Evolutionary conservation across 2,888 invertebrate genomes (phyloP).

Genomic region (Caenorhabditis sp.): DNA sequence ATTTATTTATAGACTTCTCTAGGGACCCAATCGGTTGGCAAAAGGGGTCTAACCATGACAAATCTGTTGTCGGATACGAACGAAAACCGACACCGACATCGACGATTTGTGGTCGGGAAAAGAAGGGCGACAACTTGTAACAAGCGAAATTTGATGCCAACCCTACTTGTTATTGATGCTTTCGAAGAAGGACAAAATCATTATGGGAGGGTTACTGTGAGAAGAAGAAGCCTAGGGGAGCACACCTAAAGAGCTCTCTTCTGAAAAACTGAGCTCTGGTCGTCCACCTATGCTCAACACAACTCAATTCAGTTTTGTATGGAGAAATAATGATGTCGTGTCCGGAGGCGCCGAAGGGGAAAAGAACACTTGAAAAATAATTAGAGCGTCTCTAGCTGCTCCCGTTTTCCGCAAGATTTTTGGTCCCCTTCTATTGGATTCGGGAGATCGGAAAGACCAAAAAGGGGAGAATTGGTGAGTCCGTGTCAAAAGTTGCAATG

Average conservation of each 20-base stretch:
- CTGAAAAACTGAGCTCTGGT: slow-evolving; percentile 31
- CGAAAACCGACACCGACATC: slow-evolving; percentile 15
- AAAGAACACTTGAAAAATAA: slow-evolving; percentile 53
- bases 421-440: slow-evolving; percentile 38
- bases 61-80: slow-evolving; percentile 28
- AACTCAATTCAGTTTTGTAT: slow-evolving; percentile 28
- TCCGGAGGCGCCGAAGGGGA: neutral
- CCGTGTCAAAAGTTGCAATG: slow-evolving; percentile 35
- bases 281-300: slow-evolving; percentile 44
- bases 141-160: slow-evolving; percentile 28
- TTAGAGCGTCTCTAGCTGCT: slow-evolving; percentile 8
- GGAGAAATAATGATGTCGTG: slow-evolving; percentile 44
- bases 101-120: slow-evolving; percentile 34
- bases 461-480: slow-evolving; percentile 16
- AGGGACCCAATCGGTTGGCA: no score
- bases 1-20: slow-evolving; percentile 39
- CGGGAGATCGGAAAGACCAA: slow-evolving; percentile 18
- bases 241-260: no score
- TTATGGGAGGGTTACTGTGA: slow-evolving; percentile 2
- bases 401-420: slow-evolving; percentile 3
- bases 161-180: slow-evolving; percentile 7
- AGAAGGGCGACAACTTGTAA: slow-evolving; percentile 7
- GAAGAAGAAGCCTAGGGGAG: no score
- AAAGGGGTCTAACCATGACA: slow-evolving; percentile 25
- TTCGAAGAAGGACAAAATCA: slow-evolving; percentile 9